phyloP scores from a whole-genome alignment of 2,888 invertebrate species.

The Euproctis similis region DNA sequence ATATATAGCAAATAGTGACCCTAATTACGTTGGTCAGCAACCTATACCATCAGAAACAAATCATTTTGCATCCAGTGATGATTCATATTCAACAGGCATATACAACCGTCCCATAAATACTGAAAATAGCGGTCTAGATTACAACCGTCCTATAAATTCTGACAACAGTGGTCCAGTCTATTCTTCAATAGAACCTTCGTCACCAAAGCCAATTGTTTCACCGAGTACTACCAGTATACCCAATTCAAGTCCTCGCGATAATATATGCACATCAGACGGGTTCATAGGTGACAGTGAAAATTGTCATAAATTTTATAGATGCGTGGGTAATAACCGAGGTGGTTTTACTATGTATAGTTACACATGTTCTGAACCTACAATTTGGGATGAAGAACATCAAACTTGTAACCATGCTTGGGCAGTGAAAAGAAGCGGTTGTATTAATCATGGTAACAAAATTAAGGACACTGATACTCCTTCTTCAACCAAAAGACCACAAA shows the following conservation, averaged over 20 bases:
- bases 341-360: slow-evolving; percentile 82
- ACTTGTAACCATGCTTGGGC: slow-evolving; percentile 84
- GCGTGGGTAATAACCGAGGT: slow-evolving; percentile 79
- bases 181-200: slow-evolving; percentile 1
- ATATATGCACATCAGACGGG: slow-evolving; percentile 78
- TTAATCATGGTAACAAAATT: too few species aligned
- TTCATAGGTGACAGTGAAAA: slow-evolving; percentile 83
- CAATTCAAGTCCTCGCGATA: slow-evolving; percentile 19
- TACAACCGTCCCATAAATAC: too few species aligned
- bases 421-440: slow-evolving; percentile 60
- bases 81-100: slow-evolving; percentile 12
- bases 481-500: slow-evolving; percentile 5
- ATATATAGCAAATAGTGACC: slow-evolving; percentile 11
- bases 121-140: slow-evolving; percentile 2
- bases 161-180: slow-evolving; percentile 1
- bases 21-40: slow-evolving; percentile 6
- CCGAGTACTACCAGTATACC: slow-evolving; percentile 5
- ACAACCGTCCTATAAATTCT: neutral
- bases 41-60: neutral
- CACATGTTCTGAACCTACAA: slow-evolving; percentile 83
- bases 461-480: neutral
- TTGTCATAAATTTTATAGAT: slow-evolving; percentile 87
- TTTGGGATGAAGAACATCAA: slow-evolving; percentile 83
- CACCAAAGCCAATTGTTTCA: slow-evolving; percentile 1
- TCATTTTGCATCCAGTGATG: slow-evolving; percentile 7